phyloP scores from a whole-genome alignment of 1,140 invertebrate genomes.

The Leptestheria dahalacensis region DNA sequence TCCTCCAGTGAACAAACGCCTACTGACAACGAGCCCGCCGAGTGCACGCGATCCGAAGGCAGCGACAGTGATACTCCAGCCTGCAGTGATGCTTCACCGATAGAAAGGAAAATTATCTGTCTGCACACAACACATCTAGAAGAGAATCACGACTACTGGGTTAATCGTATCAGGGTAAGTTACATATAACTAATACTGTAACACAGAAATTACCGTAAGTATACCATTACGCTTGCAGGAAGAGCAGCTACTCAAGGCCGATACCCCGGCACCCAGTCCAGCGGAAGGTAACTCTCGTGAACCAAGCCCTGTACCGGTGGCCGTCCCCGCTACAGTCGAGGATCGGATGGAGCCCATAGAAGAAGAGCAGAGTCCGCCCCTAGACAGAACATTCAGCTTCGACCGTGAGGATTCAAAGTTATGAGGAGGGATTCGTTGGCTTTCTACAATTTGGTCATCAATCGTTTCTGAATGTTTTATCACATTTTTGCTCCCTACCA shows the following conservation, averaged over 20 bases:
- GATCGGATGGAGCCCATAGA: constrained; percentile 24
- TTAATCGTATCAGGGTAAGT: constrained; percentile 30
- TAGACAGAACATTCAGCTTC: background rate
- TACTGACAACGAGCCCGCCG: constrained; percentile 16
- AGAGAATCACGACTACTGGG: constrained; percentile 38
- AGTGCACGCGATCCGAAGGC: no score
- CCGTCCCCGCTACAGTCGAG: no score
- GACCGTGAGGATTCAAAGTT: background rate
- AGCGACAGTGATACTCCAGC: constrained; percentile 20
- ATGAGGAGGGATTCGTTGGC: no score
- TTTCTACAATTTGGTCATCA: no score
- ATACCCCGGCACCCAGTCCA: background rate
- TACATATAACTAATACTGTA: no score
- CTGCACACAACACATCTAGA: constrained; percentile 37
- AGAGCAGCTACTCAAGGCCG: constrained; percentile 2
- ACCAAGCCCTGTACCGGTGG: constrained; percentile 11
- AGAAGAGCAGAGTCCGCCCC: constrained; percentile 22
- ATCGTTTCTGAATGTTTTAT: no score
- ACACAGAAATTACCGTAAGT: no score
- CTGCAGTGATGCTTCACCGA: constrained; percentile 3
- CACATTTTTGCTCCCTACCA: background rate
- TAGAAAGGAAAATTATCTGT: constrained; percentile 31
- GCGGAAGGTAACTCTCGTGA: constrained; percentile 19
- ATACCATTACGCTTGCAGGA: background rate
- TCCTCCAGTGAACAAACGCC: constrained; percentile 2